Percentiles rank a stretch among this genome's conserved stretches.
Conservation (phyloP, 2,113 vertebrate genomes). For the Corvus cornix region DNA sequence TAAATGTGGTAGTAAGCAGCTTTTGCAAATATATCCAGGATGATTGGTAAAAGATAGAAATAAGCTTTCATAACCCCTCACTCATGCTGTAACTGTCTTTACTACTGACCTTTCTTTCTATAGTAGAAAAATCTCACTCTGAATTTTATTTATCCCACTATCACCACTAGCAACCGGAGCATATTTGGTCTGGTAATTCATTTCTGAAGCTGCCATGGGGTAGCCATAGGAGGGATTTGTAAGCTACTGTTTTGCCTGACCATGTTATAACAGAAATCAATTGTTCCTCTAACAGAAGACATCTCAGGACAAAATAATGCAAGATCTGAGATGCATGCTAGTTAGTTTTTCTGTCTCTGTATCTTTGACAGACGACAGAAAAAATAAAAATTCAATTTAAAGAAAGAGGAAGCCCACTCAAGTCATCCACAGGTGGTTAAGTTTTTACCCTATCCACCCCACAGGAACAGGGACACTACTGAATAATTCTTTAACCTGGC, state of each 20-base stretch:
- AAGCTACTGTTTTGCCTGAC: conserved; percentile 18
- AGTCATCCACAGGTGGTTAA: neutral
- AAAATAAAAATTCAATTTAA: neutral
- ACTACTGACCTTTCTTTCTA: neutral
- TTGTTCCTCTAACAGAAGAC: conserved; percentile 1
- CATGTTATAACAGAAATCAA: conserved; percentile 41
- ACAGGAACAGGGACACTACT: neutral
- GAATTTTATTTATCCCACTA: conserved; percentile 25
- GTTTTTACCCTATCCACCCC: neutral
- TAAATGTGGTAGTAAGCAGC: neutral
- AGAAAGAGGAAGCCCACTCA: neutral
- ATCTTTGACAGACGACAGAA: neutral
- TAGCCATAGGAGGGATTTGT: conserved; percentile 39
- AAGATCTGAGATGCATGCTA: neutral
- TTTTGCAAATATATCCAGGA: neutral
- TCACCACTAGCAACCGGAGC: neutral
- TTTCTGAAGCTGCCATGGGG: conserved; percentile 40
- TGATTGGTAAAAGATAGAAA: neutral
- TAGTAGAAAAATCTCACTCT: neutral
- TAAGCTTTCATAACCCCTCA: neutral
- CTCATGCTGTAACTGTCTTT: neutral
- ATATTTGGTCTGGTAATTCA: neutral
- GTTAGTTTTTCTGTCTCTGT: neutral
- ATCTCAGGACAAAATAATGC: neutral
- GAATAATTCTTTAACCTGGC: neutral